Evolutionary conservation across 1,140 invertebrate species (phyloP).

Genomic region (Nasonia longicornis): DNA sequence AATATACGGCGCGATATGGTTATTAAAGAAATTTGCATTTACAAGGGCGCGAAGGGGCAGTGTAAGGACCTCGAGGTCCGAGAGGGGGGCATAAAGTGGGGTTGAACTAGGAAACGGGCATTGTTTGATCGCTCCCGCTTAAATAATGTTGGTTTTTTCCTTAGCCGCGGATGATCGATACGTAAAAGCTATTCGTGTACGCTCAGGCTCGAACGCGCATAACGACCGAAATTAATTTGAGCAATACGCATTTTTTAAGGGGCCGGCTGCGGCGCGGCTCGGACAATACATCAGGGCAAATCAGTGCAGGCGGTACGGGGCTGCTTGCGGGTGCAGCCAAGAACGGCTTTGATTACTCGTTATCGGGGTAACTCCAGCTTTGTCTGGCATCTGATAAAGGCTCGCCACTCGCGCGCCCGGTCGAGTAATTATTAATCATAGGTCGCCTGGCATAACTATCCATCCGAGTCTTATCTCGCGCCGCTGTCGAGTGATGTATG

Average conservation of each 20-base stretch:
- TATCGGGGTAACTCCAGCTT: slow-evolving; percentile 66
- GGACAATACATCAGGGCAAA: slow-evolving; percentile 30
- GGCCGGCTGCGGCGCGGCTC: not conserved
- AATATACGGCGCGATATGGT: slow-evolving; percentile 57
- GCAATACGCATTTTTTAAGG: slow-evolving; percentile 29
- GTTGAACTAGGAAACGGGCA: slow-evolving; percentile 27
- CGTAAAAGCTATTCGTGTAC: slow-evolving; percentile 37
- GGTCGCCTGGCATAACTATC: slow-evolving; percentile 66
- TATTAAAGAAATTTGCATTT: slow-evolving; percentile 66
- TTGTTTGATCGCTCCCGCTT: slow-evolving; percentile 36
- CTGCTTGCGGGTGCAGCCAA: not conserved
- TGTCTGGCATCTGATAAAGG: slow-evolving; percentile 66
- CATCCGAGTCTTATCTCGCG: slow-evolving; percentile 67
- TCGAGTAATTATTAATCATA: slow-evolving; percentile 70
- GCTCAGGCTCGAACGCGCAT: not conserved
- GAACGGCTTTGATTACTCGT: slow-evolving; percentile 65
- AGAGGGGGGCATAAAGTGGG: slow-evolving; percentile 47
- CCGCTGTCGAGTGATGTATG: slow-evolving; percentile 63
- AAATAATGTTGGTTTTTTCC: slow-evolving; percentile 41
- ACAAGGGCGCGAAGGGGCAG: slow-evolving; percentile 61
- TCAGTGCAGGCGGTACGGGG: not conserved
- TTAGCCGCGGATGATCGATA: slow-evolving; percentile 29
- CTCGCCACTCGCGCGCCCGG: slow-evolving; percentile 37
- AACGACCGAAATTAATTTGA: slow-evolving; percentile 44
- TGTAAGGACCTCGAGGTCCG: not conserved